Evolutionary conservation across 2,888 invertebrate genomes (phyloP), one percentile per base, ranked within the genome.

Genomic region (Drosophila falleni): DNA sequence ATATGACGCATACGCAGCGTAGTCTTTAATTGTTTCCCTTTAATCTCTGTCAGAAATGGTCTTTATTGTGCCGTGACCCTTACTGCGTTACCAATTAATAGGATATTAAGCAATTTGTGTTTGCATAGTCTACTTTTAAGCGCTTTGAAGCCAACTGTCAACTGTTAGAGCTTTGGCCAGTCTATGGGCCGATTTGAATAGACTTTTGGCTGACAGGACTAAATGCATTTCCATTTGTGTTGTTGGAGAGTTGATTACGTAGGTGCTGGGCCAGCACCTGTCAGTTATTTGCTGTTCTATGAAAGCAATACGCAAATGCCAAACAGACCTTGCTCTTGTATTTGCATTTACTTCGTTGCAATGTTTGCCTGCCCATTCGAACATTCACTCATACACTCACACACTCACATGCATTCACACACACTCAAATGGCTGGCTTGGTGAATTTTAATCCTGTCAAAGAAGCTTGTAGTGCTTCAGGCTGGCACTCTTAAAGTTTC

Each of bases 321-420:
- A 58, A 58, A 50, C 63, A 62, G 65, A 62, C 71, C 74, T 63
- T 75, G 69, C 71, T 56, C 64, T 74, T 51, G 31, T 88, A 88
- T 88, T 88, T 83, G 89, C 83, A 80, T 85, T 83, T 83, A 88
- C 87, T 88, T 74, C 55, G 58, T 47, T 70, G 69, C 84, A 71
- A 54, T 84, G 73, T 78, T 83, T 89, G 67, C 79, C 56, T 46
- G 67, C 2, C 71, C 73, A 80, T 39, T 55, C 31, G 50, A n/a
- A 29, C 9, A 44, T 35, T 39, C 54, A 50, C 19, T 13, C 31
- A 16, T 44, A 16, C 26, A 15, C 39, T 16, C 10, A 5, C 33
- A 35, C 26, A 1, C 16, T 3, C 23, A 15, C 13, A 29, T 29
- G 37, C n/a, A 37, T 37, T 37, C 6, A 13, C 42, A 23, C 44